Percentiles rank a stretch among this genome's conserved stretches.
These are phyloP conservation scores for Trissolcus brochymenae DNA, from an alignment of 2,888 invertebrate genomes.

Conservation along the genomic window DNA sequence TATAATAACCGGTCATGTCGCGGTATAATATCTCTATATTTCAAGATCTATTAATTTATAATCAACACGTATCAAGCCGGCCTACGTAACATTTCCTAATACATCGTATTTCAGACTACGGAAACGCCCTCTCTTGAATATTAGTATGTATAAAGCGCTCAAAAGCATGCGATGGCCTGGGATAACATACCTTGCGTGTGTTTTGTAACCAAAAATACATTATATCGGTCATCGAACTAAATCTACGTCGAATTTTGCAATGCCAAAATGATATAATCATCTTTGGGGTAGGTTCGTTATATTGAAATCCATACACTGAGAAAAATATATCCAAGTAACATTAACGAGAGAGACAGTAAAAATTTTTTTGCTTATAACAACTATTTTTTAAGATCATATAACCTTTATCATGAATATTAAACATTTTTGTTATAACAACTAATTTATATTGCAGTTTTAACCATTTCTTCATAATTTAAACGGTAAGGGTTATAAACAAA, in stretches of 20 bases:
- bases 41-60: constrained; percentile 74
- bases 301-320: too few relatives aligned
- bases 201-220: constrained; percentile 51
- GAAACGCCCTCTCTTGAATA: constrained; percentile 76
- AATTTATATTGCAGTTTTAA: too few relatives aligned
- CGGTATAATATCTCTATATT: constrained; percentile 76
- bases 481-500: too few relatives aligned
- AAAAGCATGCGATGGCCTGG: constrained; percentile 69
- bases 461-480: too few relatives aligned
- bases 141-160: constrained; percentile 73
- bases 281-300: too few relatives aligned
- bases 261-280: too few relatives aligned
- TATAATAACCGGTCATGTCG: constrained; percentile 67
- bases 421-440: too few relatives aligned
- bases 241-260: constrained; percentile 1
- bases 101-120: constrained; percentile 61
- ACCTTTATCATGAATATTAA: too few relatives aligned
- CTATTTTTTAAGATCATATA: too few relatives aligned
- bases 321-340: too few relatives aligned
- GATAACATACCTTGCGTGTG: constrained; percentile 55
- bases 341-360: too few relatives aligned
- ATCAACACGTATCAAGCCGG: constrained; percentile 72
- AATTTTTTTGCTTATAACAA: too few relatives aligned
- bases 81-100: constrained; percentile 66
- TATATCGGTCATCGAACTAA: constrained; percentile 55